phyloP scores from a whole-genome alignment of 2,113 vertebrate species.

The Monopterus albus region DNA sequence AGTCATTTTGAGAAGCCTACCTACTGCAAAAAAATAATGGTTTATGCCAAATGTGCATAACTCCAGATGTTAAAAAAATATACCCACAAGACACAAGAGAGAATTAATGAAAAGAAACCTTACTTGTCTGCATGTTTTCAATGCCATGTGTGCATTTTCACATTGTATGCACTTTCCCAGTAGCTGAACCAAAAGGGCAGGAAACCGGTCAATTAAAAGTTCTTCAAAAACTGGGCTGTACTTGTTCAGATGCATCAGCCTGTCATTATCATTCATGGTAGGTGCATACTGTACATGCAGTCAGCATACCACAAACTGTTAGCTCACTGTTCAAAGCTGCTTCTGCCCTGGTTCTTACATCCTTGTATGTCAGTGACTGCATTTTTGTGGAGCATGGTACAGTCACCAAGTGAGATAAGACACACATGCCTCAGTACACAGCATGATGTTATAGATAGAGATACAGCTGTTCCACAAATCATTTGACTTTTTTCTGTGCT shows the following conservation, averaged over 20 bases:
- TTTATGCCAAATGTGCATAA: neutral
- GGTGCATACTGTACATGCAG: neutral
- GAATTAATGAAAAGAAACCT: neutral
- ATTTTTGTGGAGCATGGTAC: constrained; percentile 14
- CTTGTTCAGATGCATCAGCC: constrained; percentile 29
- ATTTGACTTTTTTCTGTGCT: neutral
- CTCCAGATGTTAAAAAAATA: neutral
- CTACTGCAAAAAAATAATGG: neutral
- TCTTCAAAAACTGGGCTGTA: neutral
- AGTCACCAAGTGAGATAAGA: neutral
- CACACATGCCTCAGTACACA: neutral
- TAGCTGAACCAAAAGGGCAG: neutral
- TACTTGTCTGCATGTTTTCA: too few relatives aligned
- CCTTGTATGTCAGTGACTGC: constrained; percentile 30
- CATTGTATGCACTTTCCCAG: neutral
- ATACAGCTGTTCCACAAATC: constrained; percentile 9
- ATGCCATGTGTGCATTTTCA: neutral
- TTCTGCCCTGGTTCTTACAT: neutral
- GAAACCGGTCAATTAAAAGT: neutral
- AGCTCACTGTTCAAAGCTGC: neutral
- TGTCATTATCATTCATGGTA: constrained; percentile 28
- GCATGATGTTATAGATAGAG: neutral
- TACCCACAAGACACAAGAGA: neutral
- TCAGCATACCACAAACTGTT: neutral
- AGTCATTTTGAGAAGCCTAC: neutral